Percentiles rank a stretch among this genome's conserved stretches.
phyloP scores from a whole-genome alignment of 2,113 vertebrate genomes.

The Mobula birostris region DNA sequence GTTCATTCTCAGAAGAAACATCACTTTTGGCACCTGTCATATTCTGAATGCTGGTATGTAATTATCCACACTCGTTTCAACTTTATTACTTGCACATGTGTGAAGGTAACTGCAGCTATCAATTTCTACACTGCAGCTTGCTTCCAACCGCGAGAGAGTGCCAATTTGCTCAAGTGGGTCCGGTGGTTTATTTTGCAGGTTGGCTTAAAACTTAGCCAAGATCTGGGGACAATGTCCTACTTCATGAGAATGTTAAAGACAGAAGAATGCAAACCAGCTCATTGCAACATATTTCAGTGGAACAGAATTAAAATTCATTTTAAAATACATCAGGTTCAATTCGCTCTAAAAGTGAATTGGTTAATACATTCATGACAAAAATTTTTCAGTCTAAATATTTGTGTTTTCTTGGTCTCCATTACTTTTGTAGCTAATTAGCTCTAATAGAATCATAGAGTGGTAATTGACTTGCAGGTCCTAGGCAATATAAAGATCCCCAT shows the following conservation, averaged over 20 bases:
- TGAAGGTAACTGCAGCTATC: not conserved
- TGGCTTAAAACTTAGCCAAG: not conserved
- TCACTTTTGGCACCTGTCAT: conserved; percentile 4
- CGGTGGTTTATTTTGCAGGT: not conserved
- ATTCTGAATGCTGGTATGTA: conserved; percentile 20
- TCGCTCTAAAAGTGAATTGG: not conserved
- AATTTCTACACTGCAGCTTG: not conserved
- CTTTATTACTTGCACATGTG: not conserved
- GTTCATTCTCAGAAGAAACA: not conserved
- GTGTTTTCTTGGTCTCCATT: not conserved
- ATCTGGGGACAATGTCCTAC: not conserved
- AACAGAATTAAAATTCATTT: not conserved
- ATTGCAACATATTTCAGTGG: not conserved
- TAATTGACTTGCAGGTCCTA: not conserved
- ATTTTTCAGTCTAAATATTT: not conserved
- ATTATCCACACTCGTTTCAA: not conserved
- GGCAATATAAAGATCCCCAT: not conserved
- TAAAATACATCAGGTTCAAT: not conserved
- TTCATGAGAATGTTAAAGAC: not conserved
- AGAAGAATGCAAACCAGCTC: not conserved
- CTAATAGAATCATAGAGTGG: not conserved
- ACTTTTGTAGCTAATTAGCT: conserved; percentile 3
- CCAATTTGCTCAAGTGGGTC: not conserved
- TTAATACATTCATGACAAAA: not conserved
- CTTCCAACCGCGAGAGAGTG: not conserved